Conservation (phyloP, 2,888 invertebrate species). For the Drosophila merina region DNA sequence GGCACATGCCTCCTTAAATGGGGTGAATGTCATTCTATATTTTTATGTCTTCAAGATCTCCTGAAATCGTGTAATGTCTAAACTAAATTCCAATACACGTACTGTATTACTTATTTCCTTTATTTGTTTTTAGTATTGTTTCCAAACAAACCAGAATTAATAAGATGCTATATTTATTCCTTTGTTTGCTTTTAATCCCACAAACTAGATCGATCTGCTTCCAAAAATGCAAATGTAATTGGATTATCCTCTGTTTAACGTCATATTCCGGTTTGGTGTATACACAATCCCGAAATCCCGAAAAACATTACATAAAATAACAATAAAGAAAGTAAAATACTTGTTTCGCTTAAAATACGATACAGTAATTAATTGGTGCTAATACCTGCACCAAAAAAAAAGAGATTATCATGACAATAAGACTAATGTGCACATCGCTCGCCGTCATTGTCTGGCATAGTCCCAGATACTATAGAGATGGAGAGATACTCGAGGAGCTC, state of each 20-base stretch:
- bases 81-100: too few relatives aligned
- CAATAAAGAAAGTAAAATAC: constrained; percentile 46
- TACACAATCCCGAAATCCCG: constrained; percentile 20
- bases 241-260: constrained; percentile 1
- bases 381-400: constrained; percentile 53
- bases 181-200: not conserved
- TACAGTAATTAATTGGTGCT: constrained; percentile 51
- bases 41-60: not conserved
- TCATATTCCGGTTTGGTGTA: constrained; percentile 17
- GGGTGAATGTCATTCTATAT: constrained; percentile 28
- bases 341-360: constrained; percentile 57
- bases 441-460: constrained; percentile 25
- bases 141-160: not conserved
- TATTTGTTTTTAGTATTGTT: not conserved
- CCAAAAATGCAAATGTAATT: constrained; percentile 21
- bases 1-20: constrained; percentile 37
- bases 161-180: not conserved
- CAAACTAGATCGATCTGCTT: constrained; percentile 10
- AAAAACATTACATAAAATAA: constrained; percentile 13
- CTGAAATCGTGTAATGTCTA: too few relatives aligned
- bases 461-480: not conserved
- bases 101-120: not conserved
- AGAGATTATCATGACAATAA: constrained; percentile 23
- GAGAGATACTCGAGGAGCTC: too few relatives aligned
- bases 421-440: constrained; percentile 21